phyloP scores from a whole-genome alignment of 1,140 invertebrate species.

The Teleogryllus occipitalis region DNA sequence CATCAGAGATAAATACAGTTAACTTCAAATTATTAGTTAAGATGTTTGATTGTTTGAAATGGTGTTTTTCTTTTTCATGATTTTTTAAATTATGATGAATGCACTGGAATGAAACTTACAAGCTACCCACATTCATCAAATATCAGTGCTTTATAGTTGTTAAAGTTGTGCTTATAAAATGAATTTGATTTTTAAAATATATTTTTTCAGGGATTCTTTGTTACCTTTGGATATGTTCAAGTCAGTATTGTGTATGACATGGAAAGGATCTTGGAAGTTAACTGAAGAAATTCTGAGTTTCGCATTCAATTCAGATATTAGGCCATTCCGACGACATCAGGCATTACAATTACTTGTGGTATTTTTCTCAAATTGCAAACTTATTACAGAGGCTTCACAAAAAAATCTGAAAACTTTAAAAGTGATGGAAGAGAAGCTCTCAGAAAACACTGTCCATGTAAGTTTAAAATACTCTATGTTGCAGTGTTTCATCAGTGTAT shows the following conservation, averaged over 20 bases:
- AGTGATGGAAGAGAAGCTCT: constrained; percentile 12
- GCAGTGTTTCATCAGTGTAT: too few relatives aligned
- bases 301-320: constrained; percentile 48
- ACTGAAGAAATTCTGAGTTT: constrained; percentile 45
- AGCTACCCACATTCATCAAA: neutral
- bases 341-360: constrained; percentile 51
- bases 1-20: too few relatives aligned
- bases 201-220: constrained; percentile 40
- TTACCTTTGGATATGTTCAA: constrained; percentile 56
- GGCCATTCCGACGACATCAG: constrained; percentile 53
- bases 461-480: neutral
- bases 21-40: neutral
- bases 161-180: neutral
- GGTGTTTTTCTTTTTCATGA: neutral
- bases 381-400: constrained; percentile 22
- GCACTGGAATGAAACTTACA: neutral
- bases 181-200: neutral
- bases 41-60: neutral
- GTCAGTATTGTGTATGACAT: constrained; percentile 48
- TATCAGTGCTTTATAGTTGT: neutral
- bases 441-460: neutral
- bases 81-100: neutral
- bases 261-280: constrained; percentile 51
- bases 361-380: constrained; percentile 48
- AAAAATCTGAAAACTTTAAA: constrained; percentile 25